Evolutionary conservation across 2,113 vertebrate genomes (phyloP), one percentile per base, ranked within the genome.

Genomic region (Athene noctua): DNA sequence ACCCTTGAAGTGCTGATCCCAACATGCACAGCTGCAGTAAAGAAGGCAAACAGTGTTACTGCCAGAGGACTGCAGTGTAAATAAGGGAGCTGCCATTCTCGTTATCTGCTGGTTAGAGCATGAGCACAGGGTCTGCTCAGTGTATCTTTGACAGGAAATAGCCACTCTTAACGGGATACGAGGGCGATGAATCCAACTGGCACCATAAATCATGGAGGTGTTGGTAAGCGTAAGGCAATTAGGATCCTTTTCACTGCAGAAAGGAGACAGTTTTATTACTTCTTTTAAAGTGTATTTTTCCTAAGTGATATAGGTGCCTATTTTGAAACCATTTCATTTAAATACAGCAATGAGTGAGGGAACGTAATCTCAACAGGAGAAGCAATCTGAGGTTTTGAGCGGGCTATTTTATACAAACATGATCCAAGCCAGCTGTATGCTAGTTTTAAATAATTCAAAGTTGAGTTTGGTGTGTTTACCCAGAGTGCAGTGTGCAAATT

Each of bases 121-220:
- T 0, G 61, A 93, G 72, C 61, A 9, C 22, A 1, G 61, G 55
- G 58, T 55, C 95, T 95, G 94, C 66, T 96, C 92, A 95, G 91
- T 80, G 84, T 94, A 85, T 80, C 80, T 87, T 26, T 85, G 89
- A 85, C 95, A 92, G 91, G 91, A 96, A 97, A 96, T 81, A 68
- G 94, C 88, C 26, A 1, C 66, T 91, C 54, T 85, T 94, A 94
- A 86, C 84, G 80, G 89, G 61, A 42, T 80, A 46, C 51, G 73
- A 79, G 86, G 77, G 91, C 96, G 95, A 89, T 82, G 73, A 94
- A 95, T 89, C 92, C 91, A 91, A 82, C 91, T 82, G 89, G 86
- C 71, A 92, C 88, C 70, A 75, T 94, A 93, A 94, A 96, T 92
- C 88, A 83, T 73, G 49, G 78, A 93, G 89, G 92, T 95, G 94